These are phyloP conservation scores for Drosophila funebris DNA, from an alignment of 1,140 invertebrate genomes.

Conservation along the genomic window DNA sequence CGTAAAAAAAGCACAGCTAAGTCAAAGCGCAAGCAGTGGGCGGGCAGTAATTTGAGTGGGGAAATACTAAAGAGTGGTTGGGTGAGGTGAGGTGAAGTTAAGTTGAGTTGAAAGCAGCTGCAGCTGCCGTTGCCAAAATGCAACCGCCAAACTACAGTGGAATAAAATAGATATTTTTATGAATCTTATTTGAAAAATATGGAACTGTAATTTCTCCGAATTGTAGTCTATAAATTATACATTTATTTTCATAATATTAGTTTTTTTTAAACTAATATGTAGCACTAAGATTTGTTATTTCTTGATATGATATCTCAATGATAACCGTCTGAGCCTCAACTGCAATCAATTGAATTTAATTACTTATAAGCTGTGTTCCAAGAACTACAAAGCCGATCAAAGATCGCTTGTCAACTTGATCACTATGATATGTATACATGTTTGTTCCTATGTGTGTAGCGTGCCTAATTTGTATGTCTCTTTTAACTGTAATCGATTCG, in stretches of 20 bases:
- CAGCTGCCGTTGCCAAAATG: slow-evolving; percentile 56
- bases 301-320: background rate
- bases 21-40: slow-evolving; percentile 61
- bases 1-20: slow-evolving; percentile 56
- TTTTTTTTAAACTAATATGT: background rate
- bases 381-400: slow-evolving; percentile 40
- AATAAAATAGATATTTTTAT: background rate
- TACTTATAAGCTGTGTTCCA: slow-evolving; percentile 33
- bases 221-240: no score
- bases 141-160: slow-evolving; percentile 37
- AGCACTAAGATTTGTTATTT: background rate
- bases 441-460: slow-evolving; percentile 12
- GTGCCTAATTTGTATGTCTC: slow-evolving; percentile 44
- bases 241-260: no score
- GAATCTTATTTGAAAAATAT: background rate
- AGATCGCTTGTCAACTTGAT: slow-evolving; percentile 30
- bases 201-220: no score
- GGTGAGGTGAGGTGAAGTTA: slow-evolving; percentile 41
- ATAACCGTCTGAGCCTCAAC: slow-evolving; percentile 31
- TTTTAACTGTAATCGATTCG: slow-evolving; percentile 47
- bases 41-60: slow-evolving; percentile 51
- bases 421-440: slow-evolving; percentile 6
- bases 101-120: slow-evolving; percentile 61
- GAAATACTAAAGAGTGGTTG: slow-evolving; percentile 39
- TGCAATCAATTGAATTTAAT: slow-evolving; percentile 48